These are phyloP conservation scores for Adoxophyes honmai DNA, from an alignment of 1,140 invertebrate species.

Conservation along the genomic window DNA sequence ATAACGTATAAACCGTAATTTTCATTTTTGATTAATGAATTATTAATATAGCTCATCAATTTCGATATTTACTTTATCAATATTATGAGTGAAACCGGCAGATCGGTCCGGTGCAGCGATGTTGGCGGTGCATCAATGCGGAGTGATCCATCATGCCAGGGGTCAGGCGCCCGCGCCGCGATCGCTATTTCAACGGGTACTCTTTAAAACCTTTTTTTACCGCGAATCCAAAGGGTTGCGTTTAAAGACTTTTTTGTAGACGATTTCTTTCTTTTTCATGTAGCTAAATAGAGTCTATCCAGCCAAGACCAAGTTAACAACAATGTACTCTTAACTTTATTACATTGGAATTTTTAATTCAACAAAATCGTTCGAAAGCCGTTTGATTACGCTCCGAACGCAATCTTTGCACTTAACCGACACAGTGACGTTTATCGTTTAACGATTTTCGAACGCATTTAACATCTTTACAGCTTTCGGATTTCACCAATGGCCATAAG, in stretches of 20 bases:
- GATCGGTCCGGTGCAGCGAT: background rate
- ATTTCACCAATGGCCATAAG: constrained; percentile 5
- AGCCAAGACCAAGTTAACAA: too few species aligned
- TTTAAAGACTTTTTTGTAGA: too few species aligned
- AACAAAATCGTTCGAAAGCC: too few species aligned
- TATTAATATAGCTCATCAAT: background rate
- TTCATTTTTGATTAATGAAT: too few species aligned
- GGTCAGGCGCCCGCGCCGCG: constrained; percentile 15
- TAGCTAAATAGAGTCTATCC: too few species aligned
- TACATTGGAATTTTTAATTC: too few species aligned
- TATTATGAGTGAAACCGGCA: background rate
- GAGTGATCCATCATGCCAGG: constrained; percentile 22
- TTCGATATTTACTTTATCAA: background rate
- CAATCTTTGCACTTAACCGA: constrained; percentile 3
- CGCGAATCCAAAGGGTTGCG: too few species aligned
- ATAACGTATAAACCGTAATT: too few species aligned
- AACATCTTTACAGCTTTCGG: background rate
- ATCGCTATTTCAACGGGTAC: background rate
- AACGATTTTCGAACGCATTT: background rate
- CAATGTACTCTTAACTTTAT: too few species aligned
- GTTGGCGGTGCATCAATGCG: constrained; percentile 17
- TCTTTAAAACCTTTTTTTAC: too few species aligned
- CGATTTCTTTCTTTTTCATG: too few species aligned
- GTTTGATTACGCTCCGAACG: too few species aligned
- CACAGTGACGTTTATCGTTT: background rate